Base-by-base conservation (phyloP, 1,140 invertebrate species). In the Anastrepha ludens region DNA sequence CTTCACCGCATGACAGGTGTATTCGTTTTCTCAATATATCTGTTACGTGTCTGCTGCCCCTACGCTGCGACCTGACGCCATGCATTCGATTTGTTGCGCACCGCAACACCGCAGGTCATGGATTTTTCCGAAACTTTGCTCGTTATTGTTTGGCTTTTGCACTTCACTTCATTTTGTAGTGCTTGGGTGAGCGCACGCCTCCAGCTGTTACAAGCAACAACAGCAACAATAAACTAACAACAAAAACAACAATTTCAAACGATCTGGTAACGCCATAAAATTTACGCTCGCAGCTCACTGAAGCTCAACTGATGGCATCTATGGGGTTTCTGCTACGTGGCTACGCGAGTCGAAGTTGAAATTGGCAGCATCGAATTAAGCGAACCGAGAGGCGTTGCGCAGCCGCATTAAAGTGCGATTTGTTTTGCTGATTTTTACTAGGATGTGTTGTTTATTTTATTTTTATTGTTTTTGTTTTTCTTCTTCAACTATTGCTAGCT, bases 81-180 rank as follows among this genome's bases (percentile, higher is more conserved):
- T 47, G n/a, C 59, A 60, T 2, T 29, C 59, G 55, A 15, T 62
- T 81, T 85, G 4, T 74, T 74, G 4, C 15, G 64, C 29, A 39
- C 29, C 2, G 5, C 13, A 67, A 29, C 58, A 86, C 55, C 85
- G 58, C 55, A 86, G 59, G 85, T 86, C 85, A 86, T 86, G 55
- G 85, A 90, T 90, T 92, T 92, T 92, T 91, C 90, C 91, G 74
- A 81, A 86, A 87, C 55, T 81, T 44, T 78, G 29, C 87, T 70
- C 85, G 87, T 89, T 89, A 90, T 89, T 91, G 90, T 92, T 92
- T 92, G 91, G 90, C 90, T 92, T 92, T 92, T 91, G 91, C 91
- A 92, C 91, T 92, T 92, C 91, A 92, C 90, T 92, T 92, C 90
- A 92, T 70, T 86, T 85, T 70, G 78, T 39, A 86, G 58, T 62